Base-by-base conservation (phyloP, 2,797 vertebrate genomes). In the Sebastiscus albofasciatus region DNA sequence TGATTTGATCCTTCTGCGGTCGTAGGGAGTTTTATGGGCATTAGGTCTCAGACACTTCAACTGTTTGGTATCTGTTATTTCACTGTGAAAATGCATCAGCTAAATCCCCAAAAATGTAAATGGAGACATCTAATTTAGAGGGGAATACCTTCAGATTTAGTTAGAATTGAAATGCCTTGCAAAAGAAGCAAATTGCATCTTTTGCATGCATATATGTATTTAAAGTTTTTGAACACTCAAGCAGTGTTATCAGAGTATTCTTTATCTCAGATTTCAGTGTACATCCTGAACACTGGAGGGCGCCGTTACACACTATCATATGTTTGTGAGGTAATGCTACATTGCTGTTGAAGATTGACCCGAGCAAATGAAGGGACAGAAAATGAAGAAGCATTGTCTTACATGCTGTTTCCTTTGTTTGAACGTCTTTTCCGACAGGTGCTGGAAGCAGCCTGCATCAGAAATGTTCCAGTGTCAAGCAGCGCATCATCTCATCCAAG, bases 401-500 rank as follows among this genome's bases (percentile, higher is more conserved):
- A n/a, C 42, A 71, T 11, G 8, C 1, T 33, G 20, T 65, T 79
- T 55, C 29, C 18, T 82, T 69, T 85, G 10, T 71, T 82, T 77
- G 20, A 58, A 18, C 86, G 56, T 87, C 60, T 85, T 11, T 39
- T 84, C 55, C 85, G 59, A 46, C 87, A 99, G 99, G 98, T 93
- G 98, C 99, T 66, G 98, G 98, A 78, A 99, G 99, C 96, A 99
- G 98, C 86, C 96, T 97, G 87, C 98, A 99, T 93, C 99, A 99
- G 94, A 99, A 99, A 96, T 99, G 99, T 93, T 99, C 98, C 96
- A 99, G 98, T 92, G 97, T 98, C 96, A 99, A 99, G 95, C 99
- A 99, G 90, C 98, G 99, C 84, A 99, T 99, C 96, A 99, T 99
- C 95, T 99, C 99, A 64, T 98, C 99, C 81, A 99, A 99, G 94